These are phyloP conservation scores for Caenorhabditis imperialis DNA, from an alignment of 2,888 invertebrate species.

Conservation along the genomic window DNA sequence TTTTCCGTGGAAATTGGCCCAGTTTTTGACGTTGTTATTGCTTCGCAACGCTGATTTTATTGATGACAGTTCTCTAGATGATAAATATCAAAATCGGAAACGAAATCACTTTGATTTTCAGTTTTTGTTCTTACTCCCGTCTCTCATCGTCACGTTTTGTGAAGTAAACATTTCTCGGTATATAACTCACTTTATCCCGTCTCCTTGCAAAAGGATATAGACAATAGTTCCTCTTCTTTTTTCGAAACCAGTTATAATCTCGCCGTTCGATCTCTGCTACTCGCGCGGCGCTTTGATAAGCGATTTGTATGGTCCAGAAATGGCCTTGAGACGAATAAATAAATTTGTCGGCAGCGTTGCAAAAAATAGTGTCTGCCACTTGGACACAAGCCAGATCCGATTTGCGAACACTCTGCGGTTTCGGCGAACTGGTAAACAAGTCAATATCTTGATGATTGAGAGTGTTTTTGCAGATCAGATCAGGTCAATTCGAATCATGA, in stretches of 20 bases:
- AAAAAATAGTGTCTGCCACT: conserved; percentile 11
- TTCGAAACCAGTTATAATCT: conserved; percentile 38
- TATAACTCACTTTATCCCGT: too few species aligned
- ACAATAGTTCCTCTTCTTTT: conserved; percentile 12
- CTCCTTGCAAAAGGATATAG: too few species aligned
- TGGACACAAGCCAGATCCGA: conserved; percentile 34
- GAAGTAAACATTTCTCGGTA: too few species aligned
- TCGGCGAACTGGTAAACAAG: conserved; percentile 15
- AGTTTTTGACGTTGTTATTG: conserved; percentile 13
- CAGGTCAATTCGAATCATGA: conserved; percentile 20
- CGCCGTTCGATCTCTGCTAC: conserved; percentile 26
- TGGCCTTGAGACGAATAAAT: conserved; percentile 38
- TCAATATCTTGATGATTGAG: too few species aligned
- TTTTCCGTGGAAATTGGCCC: conserved; percentile 27
- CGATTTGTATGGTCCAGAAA: conserved; percentile 31
- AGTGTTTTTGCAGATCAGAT: not conserved
- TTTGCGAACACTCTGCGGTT: conserved; percentile 14
- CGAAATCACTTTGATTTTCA: conserved; percentile 1
- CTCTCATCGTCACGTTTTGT: too few species aligned
- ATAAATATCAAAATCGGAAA: conserved; percentile 4
- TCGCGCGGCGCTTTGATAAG: conserved; percentile 9
- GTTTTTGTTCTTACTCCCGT: not conserved
- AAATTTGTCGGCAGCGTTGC: too few species aligned
- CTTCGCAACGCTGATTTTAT: conserved; percentile 5
- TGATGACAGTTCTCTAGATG: conserved; percentile 10